Base-by-base conservation (phyloP, 1,140 invertebrate genomes). In the Eulimnadia texana region DNA sequence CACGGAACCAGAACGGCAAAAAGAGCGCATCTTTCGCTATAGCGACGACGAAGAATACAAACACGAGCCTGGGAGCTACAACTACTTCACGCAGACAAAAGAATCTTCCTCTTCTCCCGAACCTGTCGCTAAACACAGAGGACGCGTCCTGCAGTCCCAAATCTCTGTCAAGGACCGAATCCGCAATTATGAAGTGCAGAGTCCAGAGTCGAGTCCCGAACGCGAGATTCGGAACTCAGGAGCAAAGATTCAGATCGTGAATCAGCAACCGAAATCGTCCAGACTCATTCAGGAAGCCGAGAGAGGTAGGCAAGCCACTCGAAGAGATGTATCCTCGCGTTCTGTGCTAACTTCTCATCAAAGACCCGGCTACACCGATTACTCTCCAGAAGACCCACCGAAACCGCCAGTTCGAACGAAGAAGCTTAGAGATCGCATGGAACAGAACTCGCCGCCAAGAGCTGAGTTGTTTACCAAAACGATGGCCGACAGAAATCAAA, bases 11-110 rank as follows among this genome's bases (percentile, higher is more conserved):
- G 27, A 57, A 57, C 55, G 33, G 22, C 55, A 57, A 27, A 25
- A 42, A 16, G 29, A 57, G 25, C 55, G 55, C 10, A 33, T 57
- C 16, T 57, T 57, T 33, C 55, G 33, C 20, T 57, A 57, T 27
- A 57, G 55, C 28, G 55, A 57, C 24, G 55, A 57, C 6, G 55
- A 57, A 1, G 55, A 57, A 19, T 24, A 25, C 33, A 42, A 42
- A 16, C 6, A 42, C 33, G 33, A 16, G 6, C 33, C 33, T 42
- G 6, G 16, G 33, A 42, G 33, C 16, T 42, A 42, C 33, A 16
- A 42, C 33, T 42, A 42, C 33, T 42, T 42, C 33, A 16, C 33
- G 6, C 33, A 16, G 6, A 42, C 33, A 16, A 42, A 42, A 42
- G 33, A 42, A 42, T 16, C 16, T 6, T 42, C 33, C 33, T 42